Base-by-base conservation (phyloP, 2,113 vertebrate genomes). In the Cephalopholis sonnerati region DNA sequence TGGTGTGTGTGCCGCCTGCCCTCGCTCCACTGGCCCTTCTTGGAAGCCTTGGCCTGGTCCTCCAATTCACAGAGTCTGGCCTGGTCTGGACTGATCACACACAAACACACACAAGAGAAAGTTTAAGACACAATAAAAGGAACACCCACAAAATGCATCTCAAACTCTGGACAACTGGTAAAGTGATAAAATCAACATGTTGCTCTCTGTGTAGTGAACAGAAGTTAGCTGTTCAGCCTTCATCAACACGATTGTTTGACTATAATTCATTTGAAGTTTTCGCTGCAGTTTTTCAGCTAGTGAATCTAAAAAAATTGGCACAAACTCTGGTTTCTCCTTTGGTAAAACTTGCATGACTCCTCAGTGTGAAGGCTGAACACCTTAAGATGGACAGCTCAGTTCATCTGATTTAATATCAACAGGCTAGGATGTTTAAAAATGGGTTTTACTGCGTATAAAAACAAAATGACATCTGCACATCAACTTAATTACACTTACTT, bases 11-110 rank as follows among this genome's bases (percentile, higher is more conserved):
- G 0, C 98, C 96, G 0, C 94, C 95, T n/a, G 1, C 97, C 98
- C 59, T 99, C 98, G 0, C 96, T 97, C 98, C 98, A 99, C 94
- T 96, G 83, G 5, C 98, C 98, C 87, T 98, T 99, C 94, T 96
- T 98, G 24, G 96, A 87, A 0, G 96, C 89, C 86, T 95, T 97
- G 0, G 98, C 90, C 89, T 99, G 98, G 61, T 99, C 98, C 91
- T 99, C 98, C 89, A 97, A 92, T 54, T 99, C 98, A 0, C 96
- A 96, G 83, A 99, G 95, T 65, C 98, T 93, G 91, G 91, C 97
- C 93, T 99, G 98, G 18, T 99, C 98, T 3, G 97, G 97, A 83
- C 98, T 99, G 75, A 0, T 73, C 1, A 72, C 67, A 74, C 32
- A 77, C 15, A 87, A 36, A 44, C 20, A 46, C 48, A 81, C 2